Conservation (phyloP, 2,113 vertebrate genomes). For the Paramormyrops kingsleyae region DNA sequence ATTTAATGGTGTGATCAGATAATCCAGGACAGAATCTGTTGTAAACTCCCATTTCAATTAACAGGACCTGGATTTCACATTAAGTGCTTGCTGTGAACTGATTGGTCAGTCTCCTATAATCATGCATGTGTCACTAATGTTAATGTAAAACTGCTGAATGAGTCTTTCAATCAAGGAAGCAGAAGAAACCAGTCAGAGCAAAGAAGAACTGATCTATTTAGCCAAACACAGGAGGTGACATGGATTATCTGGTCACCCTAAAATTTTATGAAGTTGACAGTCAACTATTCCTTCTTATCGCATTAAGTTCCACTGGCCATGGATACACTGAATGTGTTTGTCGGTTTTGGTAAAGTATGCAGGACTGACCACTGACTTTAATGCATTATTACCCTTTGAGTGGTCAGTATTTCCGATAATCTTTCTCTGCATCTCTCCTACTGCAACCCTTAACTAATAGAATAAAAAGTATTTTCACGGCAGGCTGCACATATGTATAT, state of each 20-base stretch:
- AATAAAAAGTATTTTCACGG: neutral
- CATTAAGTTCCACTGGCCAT: neutral
- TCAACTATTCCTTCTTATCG: neutral
- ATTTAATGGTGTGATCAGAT: neutral
- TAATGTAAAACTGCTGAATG: neutral
- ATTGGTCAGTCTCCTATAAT: neutral
- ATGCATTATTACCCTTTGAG: neutral
- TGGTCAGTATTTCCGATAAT: neutral
- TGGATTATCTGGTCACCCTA: neutral
- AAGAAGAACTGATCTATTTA: neutral
- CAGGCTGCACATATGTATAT: neutral
- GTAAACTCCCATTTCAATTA: neutral
- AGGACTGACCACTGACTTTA: neutral
- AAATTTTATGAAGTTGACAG: neutral
- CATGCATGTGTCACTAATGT: neutral
- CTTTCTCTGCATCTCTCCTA: neutral
- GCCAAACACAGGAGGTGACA: neutral
- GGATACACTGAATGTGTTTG: neutral
- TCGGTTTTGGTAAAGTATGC: neutral
- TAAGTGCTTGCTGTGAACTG: neutral
- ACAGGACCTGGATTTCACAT: neutral
- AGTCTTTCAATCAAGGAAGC: neutral
- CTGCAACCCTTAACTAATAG: neutral
- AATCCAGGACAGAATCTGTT: neutral
- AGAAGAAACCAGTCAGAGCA: neutral